Evolutionary conservation across 2,113 vertebrate species (phyloP).

Genomic region (Falcunculus frontatus): DNA sequence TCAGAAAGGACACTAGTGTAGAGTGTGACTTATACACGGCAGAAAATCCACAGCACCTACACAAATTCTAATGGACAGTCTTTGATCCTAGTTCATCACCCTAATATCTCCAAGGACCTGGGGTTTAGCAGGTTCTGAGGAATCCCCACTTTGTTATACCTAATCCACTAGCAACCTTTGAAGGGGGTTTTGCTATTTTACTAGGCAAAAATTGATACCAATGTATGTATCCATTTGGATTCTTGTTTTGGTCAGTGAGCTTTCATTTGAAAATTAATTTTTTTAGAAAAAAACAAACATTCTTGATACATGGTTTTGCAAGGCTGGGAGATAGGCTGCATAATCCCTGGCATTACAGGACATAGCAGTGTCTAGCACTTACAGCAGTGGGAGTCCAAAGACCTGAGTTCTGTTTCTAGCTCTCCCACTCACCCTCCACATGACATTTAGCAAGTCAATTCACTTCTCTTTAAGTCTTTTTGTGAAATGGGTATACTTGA

Average conservation of each 20-base stretch:
- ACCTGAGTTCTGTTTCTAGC: not conserved
- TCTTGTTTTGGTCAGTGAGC: not conserved
- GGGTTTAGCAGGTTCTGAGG: not conserved
- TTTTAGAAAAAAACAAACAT: not conserved
- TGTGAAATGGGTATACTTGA: not conserved
- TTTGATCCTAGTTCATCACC: not conserved
- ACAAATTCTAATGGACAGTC: not conserved
- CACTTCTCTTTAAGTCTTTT: not conserved
- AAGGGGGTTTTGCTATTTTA: not conserved
- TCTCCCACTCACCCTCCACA: not conserved
- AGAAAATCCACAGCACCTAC: not conserved
- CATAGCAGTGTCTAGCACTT: not conserved
- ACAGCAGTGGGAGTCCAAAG: not conserved
- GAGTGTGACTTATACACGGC: not conserved
- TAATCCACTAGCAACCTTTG: not conserved
- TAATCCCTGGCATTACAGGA: not conserved
- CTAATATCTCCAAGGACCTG: not conserved
- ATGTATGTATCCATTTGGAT: not conserved
- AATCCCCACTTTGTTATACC: not conserved
- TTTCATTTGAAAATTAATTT: not conserved
- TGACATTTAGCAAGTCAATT: not conserved
- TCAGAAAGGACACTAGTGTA: not conserved
- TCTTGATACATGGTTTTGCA: not conserved
- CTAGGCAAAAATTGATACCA: not conserved
- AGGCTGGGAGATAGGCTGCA: not conserved